Conservation (phyloP, 2,888 invertebrate genomes). For the Ectropis crepuscularia region DNA sequence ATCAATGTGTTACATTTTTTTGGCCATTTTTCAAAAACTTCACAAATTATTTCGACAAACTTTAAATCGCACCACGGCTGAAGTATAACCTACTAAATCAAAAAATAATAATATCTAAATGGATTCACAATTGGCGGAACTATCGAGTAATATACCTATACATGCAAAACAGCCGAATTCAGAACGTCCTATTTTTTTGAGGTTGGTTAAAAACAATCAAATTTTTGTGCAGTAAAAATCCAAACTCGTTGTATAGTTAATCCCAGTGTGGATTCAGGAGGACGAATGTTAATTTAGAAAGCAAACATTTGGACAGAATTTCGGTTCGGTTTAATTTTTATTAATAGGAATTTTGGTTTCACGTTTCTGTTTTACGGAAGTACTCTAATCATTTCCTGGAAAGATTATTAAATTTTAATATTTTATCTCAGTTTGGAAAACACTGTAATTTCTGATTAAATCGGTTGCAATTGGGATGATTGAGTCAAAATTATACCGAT, state of each 20-base stretch:
- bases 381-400: conserved; percentile 8
- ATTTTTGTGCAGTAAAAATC: background rate
- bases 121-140: too few relatives aligned
- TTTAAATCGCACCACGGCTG: too few relatives aligned
- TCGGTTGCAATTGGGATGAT: background rate
- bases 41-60: too few relatives aligned
- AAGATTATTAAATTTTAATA: background rate
- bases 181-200: background rate
- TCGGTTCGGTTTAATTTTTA: conserved; percentile 13
- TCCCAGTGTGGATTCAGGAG: conserved; percentile 3
- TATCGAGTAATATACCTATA: too few relatives aligned
- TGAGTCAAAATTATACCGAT: too few relatives aligned
- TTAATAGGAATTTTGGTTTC: conserved; percentile 19
- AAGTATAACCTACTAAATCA: too few relatives aligned
- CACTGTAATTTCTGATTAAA: background rate
- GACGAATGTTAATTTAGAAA: conserved; percentile 15
- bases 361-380: conserved; percentile 1
- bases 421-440: background rate
- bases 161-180: too few relatives aligned
- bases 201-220: background rate
- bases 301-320: conserved; percentile 16
- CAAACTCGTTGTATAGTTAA: background rate
- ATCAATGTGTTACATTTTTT: too few relatives aligned
- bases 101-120: too few relatives aligned
- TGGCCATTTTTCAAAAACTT: too few relatives aligned